Percentiles rank a stretch among this genome's conserved stretches.
phyloP scores from a whole-genome alignment of 2,797 vertebrate species.

The Phoxinus dragarum region DNA sequence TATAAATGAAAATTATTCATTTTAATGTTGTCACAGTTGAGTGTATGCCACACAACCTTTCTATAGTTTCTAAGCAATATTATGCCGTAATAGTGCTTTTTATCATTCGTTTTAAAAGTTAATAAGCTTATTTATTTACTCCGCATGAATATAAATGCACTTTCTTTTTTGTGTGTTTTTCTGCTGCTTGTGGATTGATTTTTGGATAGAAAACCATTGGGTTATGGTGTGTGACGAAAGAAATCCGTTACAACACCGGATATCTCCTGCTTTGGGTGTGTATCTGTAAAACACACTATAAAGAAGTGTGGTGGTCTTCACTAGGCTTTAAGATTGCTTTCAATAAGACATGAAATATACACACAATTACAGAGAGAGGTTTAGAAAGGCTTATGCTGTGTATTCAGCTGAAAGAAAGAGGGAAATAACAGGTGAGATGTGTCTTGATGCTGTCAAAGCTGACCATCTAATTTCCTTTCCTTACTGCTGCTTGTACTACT shows the following conservation, averaged over 20 bases:
- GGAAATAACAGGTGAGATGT: constrained; percentile 33
- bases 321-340: not conserved
- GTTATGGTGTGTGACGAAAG: not conserved
- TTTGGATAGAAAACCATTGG: not conserved
- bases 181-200: not conserved
- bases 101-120: not conserved
- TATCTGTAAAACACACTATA: not conserved
- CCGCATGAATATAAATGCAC: too few relatives aligned
- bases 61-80: not conserved
- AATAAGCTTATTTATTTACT: not conserved
- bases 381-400: not conserved
- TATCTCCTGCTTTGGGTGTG: not conserved
- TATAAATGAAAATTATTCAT: not conserved
- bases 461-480: not conserved
- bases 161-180: too few relatives aligned
- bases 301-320: not conserved
- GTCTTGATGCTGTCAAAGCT: constrained; percentile 11
- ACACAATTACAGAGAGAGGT: not conserved
- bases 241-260: not conserved
- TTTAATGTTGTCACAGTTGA: not conserved
- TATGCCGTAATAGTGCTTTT: not conserved
- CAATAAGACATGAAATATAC: not conserved
- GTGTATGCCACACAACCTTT: not conserved
- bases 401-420: constrained; percentile 16
- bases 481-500: too few relatives aligned